Percentiles rank a stretch among this genome's conserved stretches.
These are phyloP conservation scores for Heloderma charlesbogerti DNA, from an alignment of 2,113 vertebrate genomes.

Conservation along the genomic window DNA sequence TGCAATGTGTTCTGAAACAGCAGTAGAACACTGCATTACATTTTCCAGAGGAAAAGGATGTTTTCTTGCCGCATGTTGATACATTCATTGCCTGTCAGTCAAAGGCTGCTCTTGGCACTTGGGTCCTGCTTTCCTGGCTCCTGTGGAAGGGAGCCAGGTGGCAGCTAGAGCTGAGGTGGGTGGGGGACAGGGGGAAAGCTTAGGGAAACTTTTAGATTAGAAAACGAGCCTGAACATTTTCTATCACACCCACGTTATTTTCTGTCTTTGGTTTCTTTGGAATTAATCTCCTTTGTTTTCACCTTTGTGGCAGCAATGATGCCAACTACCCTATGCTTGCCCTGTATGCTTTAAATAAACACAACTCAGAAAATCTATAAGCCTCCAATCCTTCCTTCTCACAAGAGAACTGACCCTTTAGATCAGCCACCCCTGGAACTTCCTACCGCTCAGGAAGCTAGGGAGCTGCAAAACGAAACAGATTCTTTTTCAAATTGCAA, in stretches of 20 bases:
- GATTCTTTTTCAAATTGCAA: not conserved
- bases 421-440: not conserved
- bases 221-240: slow-evolving; percentile 49
- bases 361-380: not conserved
- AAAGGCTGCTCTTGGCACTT: slow-evolving; percentile 46
- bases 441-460: not conserved
- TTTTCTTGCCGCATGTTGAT: slow-evolving; percentile 51
- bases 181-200: not conserved
- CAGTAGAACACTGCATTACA: not conserved
- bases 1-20: not conserved
- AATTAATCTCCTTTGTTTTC: slow-evolving; percentile 10
- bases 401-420: not conserved
- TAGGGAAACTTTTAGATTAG: slow-evolving; percentile 17
- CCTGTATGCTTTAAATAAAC: not conserved
- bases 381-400: not conserved
- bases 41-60: slow-evolving; percentile 62
- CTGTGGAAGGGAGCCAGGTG: slow-evolving; percentile 40
- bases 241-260: slow-evolving; percentile 12
- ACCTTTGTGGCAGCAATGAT: not conserved
- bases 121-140: slow-evolving; percentile 27
- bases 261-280: slow-evolving; percentile 39
- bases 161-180: slow-evolving; percentile 41
- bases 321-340: not conserved
- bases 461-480: not conserved
- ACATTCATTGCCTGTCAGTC: slow-evolving; percentile 63